Evolutionary conservation across 2,797 vertebrate genomes (phyloP).

Genomic region (Sternarchorhynchus goeldii): DNA sequence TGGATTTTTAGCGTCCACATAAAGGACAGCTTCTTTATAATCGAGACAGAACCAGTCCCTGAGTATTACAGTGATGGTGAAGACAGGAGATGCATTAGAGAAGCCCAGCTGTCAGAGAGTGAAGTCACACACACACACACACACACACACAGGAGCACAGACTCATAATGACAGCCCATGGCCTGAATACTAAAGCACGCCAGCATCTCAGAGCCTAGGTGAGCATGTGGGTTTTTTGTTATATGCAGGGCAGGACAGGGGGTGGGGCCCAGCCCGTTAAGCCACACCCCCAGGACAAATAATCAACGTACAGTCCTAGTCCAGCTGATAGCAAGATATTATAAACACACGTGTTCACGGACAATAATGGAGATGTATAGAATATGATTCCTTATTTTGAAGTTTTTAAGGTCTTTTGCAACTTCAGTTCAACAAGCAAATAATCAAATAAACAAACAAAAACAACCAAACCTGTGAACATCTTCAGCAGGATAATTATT

Average conservation of each 20-base stretch:
- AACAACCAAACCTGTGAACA: neutral
- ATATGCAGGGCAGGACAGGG: neutral
- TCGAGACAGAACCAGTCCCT: neutral
- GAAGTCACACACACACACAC: constrained; percentile 1
- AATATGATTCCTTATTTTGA: neutral
- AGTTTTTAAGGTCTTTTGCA: neutral
- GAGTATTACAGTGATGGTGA: constrained; percentile 42
- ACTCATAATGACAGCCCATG: constrained; percentile 26
- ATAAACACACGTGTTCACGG: neutral
- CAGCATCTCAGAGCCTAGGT: constrained; percentile 21
- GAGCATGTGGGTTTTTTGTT: constrained; percentile 28
- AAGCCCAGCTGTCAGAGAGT: constrained; percentile 40
- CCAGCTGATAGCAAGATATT: neutral
- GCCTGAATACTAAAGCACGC: constrained; percentile 51
- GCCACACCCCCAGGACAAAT: neutral
- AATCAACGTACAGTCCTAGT: constrained; percentile 4
- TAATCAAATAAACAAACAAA: neutral
- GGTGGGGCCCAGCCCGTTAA: neutral
- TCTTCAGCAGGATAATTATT: neutral
- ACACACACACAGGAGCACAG: constrained; percentile 20
- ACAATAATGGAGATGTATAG: neutral
- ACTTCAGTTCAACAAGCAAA: too few species aligned
- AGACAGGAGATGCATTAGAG: constrained; percentile 51
- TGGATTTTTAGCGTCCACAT: neutral
- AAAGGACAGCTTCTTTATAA: constrained; percentile 5